Percentiles rank a stretch among this genome's conserved stretches.
phyloP scores from a whole-genome alignment of 2,888 invertebrate species.

The Philhelius pedissequus region DNA sequence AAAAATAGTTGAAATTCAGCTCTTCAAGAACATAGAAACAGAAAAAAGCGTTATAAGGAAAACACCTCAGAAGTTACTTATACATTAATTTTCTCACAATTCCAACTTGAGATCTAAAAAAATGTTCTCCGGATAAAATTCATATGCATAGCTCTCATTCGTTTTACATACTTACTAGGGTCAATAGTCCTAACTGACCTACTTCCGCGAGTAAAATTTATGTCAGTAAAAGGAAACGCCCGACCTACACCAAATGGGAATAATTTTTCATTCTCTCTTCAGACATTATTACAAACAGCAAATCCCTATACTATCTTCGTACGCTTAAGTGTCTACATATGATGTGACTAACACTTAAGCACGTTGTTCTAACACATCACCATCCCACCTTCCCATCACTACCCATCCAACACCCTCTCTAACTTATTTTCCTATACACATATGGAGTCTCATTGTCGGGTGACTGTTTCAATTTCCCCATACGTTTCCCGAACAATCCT shows the following conservation, averaged over 20 bases:
- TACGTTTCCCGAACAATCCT: slow-evolving; percentile 10
- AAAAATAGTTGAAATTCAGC: no score
- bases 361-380: slow-evolving; percentile 36
- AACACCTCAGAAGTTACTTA: no score
- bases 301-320: not conserved
- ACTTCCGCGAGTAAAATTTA: not conserved
- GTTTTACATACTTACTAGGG: not conserved
- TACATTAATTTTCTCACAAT: no score
- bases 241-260: slow-evolving; percentile 10
- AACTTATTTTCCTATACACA: not conserved
- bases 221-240: slow-evolving; percentile 20
- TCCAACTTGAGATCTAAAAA: no score
- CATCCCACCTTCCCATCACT: not conserved
- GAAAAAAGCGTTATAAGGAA: no score
- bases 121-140: no score
- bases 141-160: no score
- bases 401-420: not conserved
- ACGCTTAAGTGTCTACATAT: slow-evolving; percentile 28
- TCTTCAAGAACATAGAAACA: no score
- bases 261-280: not conserved
- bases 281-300: slow-evolving; percentile 11
- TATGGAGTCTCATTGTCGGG: not conserved
- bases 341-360: slow-evolving; percentile 51
- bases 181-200: slow-evolving; percentile 35
- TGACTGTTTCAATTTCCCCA: slow-evolving; percentile 32